Base-by-base conservation (phyloP, 2,113 vertebrate species). In the Hyperopisus bebe region DNA sequence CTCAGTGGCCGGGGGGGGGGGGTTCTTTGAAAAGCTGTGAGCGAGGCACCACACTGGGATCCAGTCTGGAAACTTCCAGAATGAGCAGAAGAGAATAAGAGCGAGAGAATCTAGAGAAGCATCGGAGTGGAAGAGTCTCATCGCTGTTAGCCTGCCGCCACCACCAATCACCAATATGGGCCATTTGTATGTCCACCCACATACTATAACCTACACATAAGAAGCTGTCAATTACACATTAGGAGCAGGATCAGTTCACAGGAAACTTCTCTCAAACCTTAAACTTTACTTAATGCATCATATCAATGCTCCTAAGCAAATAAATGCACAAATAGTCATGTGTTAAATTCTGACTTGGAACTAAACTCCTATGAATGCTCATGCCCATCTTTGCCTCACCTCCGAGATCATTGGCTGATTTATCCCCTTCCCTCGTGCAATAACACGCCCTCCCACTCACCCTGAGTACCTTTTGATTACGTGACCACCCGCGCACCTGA, bases 21-120 rank as follows among this genome's bases (percentile, higher is more conserved):
- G 35, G 55, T 86, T 47, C 82, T 62, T 89, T 62, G 27, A 53
- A 66, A 44, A 50, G 47, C 39, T 27, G 82, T 17, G 5, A 47
- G 39, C 27, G 1, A 47, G 39, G n/a, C 55, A 50, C n/a, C 39
- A 42, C 44, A 35, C 39, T 19, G 55, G 83, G 62, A 90, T 86
- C 24, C 55, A 66, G 53, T 46, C n/a, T 3, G 35, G 46, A 84
- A 90, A 9, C 44, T 86, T 89, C 77, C 74, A 66, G 77, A 89
- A 47, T 31, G 19, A 39, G 44, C 24, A 44, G 89, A 66, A 86
- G 8, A 47, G 7, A 66, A 86, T 66, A n/a, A 86, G 27, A 46
- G 51, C 46, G 15, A 39, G 3, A 58, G 35, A 48, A 11, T 24
- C 27, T 35, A 87, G 47, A 46, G 80, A 84, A 46, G 44, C 70